A percentile compares a stretch with the other conserved stretches of the same genome.
Evolutionary conservation across 64 coral and sea anemone genomes (phyloP).

Genomic region (Porites lutea): DNA sequence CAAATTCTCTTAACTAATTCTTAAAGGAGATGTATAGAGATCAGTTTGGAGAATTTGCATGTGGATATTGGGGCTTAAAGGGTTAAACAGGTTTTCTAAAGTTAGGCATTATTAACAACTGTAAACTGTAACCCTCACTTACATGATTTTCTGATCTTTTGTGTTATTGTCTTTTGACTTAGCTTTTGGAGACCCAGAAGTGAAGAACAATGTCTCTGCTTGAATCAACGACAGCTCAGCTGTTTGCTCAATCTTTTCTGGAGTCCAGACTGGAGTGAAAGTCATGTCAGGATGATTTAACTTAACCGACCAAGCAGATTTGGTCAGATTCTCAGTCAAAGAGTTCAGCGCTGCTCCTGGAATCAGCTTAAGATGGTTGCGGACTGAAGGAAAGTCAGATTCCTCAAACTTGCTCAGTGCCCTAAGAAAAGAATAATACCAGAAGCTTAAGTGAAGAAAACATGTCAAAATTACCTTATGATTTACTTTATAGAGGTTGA

Average conservation of each 20-base stretch:
- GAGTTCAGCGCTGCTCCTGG: slow-evolving; percentile 90
- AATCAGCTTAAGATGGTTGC: slow-evolving; percentile 78
- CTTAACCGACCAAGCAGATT: slow-evolving; percentile 75
- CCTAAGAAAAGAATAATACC: slow-evolving; percentile 26
- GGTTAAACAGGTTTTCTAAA: no score
- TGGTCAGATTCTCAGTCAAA: slow-evolving; percentile 80
- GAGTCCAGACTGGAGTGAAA: slow-evolving; percentile 84
- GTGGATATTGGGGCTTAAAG: no score
- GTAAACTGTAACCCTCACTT: slow-evolving; percentile 3
- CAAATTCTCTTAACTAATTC: no score
- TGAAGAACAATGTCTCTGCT: slow-evolving; percentile 80
- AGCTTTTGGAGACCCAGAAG: slow-evolving; percentile 33
- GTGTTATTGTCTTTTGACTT: slow-evolving; percentile 55
- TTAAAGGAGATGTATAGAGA: no score
- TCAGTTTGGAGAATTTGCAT: no score
- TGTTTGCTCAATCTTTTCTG: slow-evolving; percentile 69
- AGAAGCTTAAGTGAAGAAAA: no score
- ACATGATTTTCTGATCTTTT: slow-evolving; percentile 85
- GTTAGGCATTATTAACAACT: no score
- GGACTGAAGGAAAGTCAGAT: slow-evolving; percentile 76
- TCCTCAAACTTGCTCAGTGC: slow-evolving; percentile 97
- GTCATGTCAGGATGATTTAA: slow-evolving; percentile 53
- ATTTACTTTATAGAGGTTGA: no score
- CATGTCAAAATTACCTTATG: no score
- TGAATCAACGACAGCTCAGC: slow-evolving; percentile 88